Conservation (phyloP, 1,140 invertebrate genomes). For the Sminthurides bifidus region DNA sequence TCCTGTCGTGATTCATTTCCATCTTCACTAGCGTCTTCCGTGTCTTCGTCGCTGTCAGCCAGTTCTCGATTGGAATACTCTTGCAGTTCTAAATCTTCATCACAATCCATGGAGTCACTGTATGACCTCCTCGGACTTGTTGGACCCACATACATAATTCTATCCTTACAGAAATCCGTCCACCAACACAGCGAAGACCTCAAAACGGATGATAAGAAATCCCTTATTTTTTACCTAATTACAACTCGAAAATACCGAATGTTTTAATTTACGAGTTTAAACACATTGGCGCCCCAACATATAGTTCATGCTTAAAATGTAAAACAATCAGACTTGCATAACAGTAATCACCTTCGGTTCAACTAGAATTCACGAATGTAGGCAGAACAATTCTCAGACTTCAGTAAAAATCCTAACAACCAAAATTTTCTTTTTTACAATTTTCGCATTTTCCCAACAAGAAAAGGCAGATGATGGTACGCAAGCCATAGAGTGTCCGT, state of each 20-base stretch:
- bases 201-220: background rate
- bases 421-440: no score
- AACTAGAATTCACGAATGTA: no score
- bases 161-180: background rate
- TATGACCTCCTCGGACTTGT: slow-evolving; percentile 7
- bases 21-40: slow-evolving; percentile 37
- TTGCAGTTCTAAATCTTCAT: slow-evolving; percentile 10
- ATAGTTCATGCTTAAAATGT: no score
- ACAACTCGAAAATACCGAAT: background rate
- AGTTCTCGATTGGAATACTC: slow-evolving; percentile 5
- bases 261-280: background rate
- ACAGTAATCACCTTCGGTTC: no score
- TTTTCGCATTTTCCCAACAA: no score
- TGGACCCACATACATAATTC: background rate
- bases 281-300: background rate
- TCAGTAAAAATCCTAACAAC: no score
- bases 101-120: slow-evolving; percentile 11
- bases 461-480: no score
- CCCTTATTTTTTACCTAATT: background rate
- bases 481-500: no score
- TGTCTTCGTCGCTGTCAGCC: slow-evolving; percentile 21
- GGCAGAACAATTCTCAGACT: no score
- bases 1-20: no score
- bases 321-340: no score
- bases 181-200: background rate